A percentile compares a stretch with the other conserved stretches of the same genome.
phyloP scores from a whole-genome alignment of 2,888 invertebrate genomes.

The Diogma glabrata region DNA sequence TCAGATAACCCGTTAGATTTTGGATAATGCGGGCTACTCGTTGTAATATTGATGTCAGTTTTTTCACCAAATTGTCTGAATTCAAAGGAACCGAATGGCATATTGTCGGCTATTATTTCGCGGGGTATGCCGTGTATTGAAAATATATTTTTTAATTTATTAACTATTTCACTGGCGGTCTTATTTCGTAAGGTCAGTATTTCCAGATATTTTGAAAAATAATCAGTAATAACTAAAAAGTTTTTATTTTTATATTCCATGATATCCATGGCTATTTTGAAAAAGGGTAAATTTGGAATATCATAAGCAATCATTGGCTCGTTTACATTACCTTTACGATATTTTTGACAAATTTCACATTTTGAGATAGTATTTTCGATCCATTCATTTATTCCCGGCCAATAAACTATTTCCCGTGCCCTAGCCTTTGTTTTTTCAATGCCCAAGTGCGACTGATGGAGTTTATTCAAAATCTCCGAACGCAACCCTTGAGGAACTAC shows the following conservation, averaged over 20 bases:
- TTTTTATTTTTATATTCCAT: constrained; percentile 11
- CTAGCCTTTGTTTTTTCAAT: constrained; percentile 8
- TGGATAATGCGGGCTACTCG: constrained; percentile 20
- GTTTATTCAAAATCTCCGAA: constrained; percentile 1
- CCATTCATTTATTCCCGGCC: constrained; percentile 9
- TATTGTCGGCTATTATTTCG: constrained; percentile 6
- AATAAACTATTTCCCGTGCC: constrained; percentile 9
- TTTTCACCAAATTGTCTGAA: background rate
- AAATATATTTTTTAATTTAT: constrained; percentile 14
- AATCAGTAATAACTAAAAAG: constrained; percentile 16
- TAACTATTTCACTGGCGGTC: constrained; percentile 11
- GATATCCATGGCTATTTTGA: constrained; percentile 12
- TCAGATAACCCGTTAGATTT: constrained; percentile 20
- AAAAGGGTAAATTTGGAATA: constrained; percentile 8
- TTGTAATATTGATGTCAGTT: background rate
- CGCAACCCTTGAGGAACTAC: constrained; percentile 19
- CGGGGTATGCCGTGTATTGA: constrained; percentile 11
- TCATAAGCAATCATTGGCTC: constrained; percentile 12
- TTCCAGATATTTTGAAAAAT: constrained; percentile 17
- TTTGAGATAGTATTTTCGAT: constrained; percentile 4
- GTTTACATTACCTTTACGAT: background rate
- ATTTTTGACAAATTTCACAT: constrained; percentile 9
- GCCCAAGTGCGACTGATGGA: constrained; percentile 10
- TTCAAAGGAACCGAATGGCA: background rate
- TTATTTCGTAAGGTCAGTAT: constrained; percentile 3